phyloP scores from a whole-genome alignment of 2,797 vertebrate genomes.

The Apogon talboti region DNA sequence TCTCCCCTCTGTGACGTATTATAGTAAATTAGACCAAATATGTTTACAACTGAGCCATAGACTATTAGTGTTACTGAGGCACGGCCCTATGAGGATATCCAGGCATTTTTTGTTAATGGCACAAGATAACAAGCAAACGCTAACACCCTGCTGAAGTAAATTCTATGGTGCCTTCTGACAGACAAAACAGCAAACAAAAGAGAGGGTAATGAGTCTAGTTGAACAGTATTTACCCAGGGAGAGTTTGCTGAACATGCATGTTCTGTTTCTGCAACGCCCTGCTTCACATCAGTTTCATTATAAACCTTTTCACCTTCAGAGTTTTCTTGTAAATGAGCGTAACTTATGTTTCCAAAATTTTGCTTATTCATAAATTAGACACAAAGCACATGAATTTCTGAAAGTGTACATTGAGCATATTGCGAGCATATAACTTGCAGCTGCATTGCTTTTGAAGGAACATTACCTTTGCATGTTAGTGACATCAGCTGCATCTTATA shows the following conservation, averaged over 20 bases:
- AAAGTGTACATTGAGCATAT: background rate
- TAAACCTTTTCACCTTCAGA: conserved; percentile 20
- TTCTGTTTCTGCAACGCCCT: conserved; percentile 22
- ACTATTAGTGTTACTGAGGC: conserved; percentile 22
- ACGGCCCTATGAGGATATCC: background rate
- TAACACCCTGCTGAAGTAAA: conserved; percentile 30
- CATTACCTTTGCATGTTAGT: too few relatives aligned
- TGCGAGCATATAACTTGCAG: background rate
- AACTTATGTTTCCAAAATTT: too few relatives aligned
- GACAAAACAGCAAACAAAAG: conserved; percentile 57
- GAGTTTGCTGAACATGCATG: conserved; percentile 42
- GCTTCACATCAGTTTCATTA: conserved; percentile 7
- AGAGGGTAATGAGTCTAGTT: conserved; percentile 13
- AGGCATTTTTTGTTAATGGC: conserved; percentile 28
- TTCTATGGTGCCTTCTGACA: conserved; percentile 32
- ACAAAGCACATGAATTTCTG: background rate
- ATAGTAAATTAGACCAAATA: conserved; percentile 23
- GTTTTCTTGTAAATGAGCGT: background rate
- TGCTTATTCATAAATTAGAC: background rate
- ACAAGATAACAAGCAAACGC: conserved; percentile 32
- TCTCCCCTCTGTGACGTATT: conserved; percentile 11
- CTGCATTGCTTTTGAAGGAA: too few relatives aligned
- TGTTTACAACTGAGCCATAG: conserved; percentile 27
- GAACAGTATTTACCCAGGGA: conserved; percentile 34
- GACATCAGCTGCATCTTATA: too few relatives aligned